phyloP scores from a whole-genome alignment of 37 sponge, comb jelly and placozoan species.

The Oopsacas minuta region DNA sequence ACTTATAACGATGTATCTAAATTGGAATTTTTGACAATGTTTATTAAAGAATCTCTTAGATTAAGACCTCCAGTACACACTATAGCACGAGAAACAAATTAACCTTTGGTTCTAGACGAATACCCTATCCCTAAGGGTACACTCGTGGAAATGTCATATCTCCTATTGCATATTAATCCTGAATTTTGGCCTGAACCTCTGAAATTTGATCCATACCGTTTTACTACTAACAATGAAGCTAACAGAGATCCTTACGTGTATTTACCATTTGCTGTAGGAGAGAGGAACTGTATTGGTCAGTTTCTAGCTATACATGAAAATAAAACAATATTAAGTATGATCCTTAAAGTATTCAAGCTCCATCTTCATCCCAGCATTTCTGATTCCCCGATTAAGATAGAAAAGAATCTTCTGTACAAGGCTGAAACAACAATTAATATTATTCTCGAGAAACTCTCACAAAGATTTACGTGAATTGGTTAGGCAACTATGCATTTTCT shows the following conservation, averaged over 20 bases:
- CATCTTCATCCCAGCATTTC: neutral
- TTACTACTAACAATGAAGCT: neutral
- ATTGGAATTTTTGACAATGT: neutral
- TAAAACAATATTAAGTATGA: neutral
- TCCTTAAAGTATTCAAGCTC: neutral
- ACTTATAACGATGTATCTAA: neutral
- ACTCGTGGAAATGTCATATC: neutral
- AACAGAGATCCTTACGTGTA: neutral
- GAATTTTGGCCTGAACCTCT: conserved; percentile 15
- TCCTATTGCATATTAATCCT: neutral
- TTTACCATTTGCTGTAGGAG: conserved; percentile 15
- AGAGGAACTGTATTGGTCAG: conserved; percentile 15
- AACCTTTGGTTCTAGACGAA: neutral
- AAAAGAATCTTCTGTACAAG: neutral
- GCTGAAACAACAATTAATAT: neutral
- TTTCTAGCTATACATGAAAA: conserved; percentile 2
- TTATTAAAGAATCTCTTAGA: neutral
- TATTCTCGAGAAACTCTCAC: neutral
- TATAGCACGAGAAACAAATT: neutral
- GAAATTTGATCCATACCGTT: conserved; percentile 22
- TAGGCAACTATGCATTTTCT: no score
- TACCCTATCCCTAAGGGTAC: neutral
- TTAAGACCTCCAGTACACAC: neutral
- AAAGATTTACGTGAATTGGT: no score
- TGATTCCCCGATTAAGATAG: neutral